Base-by-base conservation (phyloP, 2,797 vertebrate species). In the Gallinago nigripennis region DNA sequence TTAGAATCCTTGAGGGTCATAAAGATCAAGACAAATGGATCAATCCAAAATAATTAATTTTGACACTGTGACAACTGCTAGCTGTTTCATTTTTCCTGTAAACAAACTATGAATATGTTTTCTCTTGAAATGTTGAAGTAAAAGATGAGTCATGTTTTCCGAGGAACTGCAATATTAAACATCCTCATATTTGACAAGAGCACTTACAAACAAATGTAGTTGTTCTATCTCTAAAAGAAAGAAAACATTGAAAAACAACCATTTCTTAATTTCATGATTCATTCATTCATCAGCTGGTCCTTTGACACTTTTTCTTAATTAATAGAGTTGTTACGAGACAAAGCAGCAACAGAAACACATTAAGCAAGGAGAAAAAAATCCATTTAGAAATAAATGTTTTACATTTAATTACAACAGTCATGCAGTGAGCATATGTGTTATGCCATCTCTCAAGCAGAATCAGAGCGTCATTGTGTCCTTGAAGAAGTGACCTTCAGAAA, bases 1-100 rank as follows among this genome's bases (percentile, higher is more conserved):
- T 94, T 95, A 72, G 79, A 86, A 93, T 93, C 88, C 81, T 95
- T 83, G 51, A 80, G 81, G 80, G 57, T 93, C 81, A 81, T 69
- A 68, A 88, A 92, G 64, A 93, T 88, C 46, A 86, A 85, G 86
- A 53, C 64, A 94, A 91, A 96, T 54, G 60, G 63, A 95, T 83
- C 73, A 71, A 86, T 81, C 60, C 31, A 70, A 84, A 66, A 88
- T 88, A 84, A 96, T 88, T 80, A 69, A 58, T 70, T 90, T 69
- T 80, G 91, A 95, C 88, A 90, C 60, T 30, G 39, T 78, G 72
- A 75, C 57, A 77, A 82, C 27, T 48, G 20, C 48, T 87, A 64
- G 41, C 3, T 9, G 12, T 93, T 73, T 86, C 51, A 57, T 71
- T 96, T 69, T 86, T 35, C 30, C 41, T 45, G 53, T 13, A 48